Evolutionary conservation across 2,888 invertebrate species (phyloP), one percentile per base, ranked within the genome.

Genomic region (Graphium colonna): DNA sequence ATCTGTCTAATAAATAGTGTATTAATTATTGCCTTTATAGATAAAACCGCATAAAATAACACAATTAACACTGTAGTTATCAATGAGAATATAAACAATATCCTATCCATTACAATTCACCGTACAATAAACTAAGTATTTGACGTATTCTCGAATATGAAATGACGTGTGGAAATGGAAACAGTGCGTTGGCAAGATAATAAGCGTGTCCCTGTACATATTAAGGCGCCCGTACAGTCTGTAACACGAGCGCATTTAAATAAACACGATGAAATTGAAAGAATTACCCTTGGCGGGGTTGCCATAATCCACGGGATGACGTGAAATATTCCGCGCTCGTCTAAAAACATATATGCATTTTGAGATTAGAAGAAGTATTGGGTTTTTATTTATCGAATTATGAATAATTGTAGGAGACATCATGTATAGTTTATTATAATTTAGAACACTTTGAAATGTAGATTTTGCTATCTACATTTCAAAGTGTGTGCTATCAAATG

Each of bases 261-360:
- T 88, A 86, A 73, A 88, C 86, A 87, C 74, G 82, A 80, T 80
- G 77, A 82, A 86, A 88, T 88, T 86, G 88, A 87, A 84, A 84
- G 81, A 83, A 86, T 81, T 77, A 79, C 79, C 66, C 51, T 61
- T 63, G n/a, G 64, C 69, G 63, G 57, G 67, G 58, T 62, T 21
- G 55, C 49, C 53, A 57, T 55, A 58, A 42, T 57, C 57, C 51
- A 59, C 55, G 55, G 56, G 61, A 60, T 55, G 60, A 59, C 52
- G 56, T 58, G 56, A 57, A 26, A 41, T 38, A 54, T 49, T 44
- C 49, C 1, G 3, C 26, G 26, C 41, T 33, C 45, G n/a, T 46
- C 46, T 40, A 45, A 46, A 44, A 44, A 44, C 40, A 40, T 41
- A 45, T 13, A 50, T 26, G 41, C 16, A 39, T 49, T 40, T 10